A percentile compares a stretch with the other conserved stretches of the same genome.
These are phyloP conservation scores for Lucilia cuprina DNA, from an alignment of 1,140 invertebrate species.

Conservation along the genomic window DNA sequence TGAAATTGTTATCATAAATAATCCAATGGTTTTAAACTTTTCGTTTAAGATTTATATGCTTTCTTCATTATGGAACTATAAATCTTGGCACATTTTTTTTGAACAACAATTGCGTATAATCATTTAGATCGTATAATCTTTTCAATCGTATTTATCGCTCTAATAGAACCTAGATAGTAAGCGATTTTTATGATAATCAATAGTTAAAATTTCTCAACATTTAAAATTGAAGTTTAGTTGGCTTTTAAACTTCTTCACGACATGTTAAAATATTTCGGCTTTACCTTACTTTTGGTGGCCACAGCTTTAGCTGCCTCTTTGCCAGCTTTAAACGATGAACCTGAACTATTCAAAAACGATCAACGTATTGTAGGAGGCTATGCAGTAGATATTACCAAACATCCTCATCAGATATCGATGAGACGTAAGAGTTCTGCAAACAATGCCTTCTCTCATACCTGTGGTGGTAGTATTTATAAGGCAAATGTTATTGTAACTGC, in stretches of 20 bases:
- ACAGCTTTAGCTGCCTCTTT: slow-evolving; percentile 56
- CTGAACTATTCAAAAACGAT: slow-evolving; percentile 29
- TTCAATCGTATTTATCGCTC: background rate
- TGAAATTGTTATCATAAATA: no score
- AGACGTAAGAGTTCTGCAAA: slow-evolving; percentile 43
- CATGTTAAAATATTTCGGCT: background rate
- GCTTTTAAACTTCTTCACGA: background rate
- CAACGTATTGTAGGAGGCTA: slow-evolving; percentile 65
- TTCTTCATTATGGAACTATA: no score
- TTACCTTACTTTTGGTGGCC: background rate
- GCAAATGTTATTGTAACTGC: slow-evolving; percentile 66
- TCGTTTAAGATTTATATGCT: no score
- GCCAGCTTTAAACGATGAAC: slow-evolving; percentile 63
- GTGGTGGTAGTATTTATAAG: slow-evolving; percentile 68
- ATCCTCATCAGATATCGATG: slow-evolving; percentile 54
- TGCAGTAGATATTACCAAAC: slow-evolving; percentile 63
- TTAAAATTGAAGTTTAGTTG: background rate
- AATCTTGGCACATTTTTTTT: no score
- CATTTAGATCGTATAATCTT: background rate
- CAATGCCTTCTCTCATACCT: slow-evolving; percentile 56
- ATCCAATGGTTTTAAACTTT: no score
- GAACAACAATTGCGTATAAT: no score
- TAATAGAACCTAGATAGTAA: background rate
- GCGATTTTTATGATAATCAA: slow-evolving; percentile 3
- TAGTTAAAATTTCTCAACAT: background rate